These are phyloP conservation scores for Drosophila testacea DNA, from an alignment of 2,888 invertebrate genomes.

Conservation along the genomic window DNA sequence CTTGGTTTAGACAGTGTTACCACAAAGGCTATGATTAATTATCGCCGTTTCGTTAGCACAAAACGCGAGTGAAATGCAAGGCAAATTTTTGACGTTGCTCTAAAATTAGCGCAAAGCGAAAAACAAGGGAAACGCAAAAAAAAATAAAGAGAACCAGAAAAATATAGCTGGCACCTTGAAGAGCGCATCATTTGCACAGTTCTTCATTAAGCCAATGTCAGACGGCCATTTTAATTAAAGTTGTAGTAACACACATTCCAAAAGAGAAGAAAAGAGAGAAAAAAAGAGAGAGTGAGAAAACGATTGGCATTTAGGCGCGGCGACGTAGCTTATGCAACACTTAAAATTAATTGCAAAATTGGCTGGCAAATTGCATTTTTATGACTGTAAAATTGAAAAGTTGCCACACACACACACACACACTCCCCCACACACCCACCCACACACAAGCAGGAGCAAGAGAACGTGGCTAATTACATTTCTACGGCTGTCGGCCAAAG, in stretches of 20 bases:
- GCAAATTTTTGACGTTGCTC: constrained; percentile 56
- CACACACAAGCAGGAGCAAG: constrained; percentile 6
- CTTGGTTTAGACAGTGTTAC: constrained; percentile 39
- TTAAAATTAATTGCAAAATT: constrained; percentile 74
- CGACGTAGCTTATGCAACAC: constrained; percentile 65
- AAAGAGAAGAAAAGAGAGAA: background rate
- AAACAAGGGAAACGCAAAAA: background rate
- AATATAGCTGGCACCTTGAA: constrained; percentile 13
- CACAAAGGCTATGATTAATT: constrained; percentile 75
- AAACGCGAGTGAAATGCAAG: constrained; percentile 49
- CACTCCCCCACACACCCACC: constrained; percentile 21
- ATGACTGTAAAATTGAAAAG: constrained; percentile 76
- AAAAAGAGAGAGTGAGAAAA: background rate
- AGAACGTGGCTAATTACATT: constrained; percentile 71
- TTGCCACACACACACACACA: constrained; percentile 56
- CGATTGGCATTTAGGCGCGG: constrained; percentile 57
- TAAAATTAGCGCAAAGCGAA: constrained; percentile 53
- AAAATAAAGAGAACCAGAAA: background rate
- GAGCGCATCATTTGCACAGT: constrained; percentile 41
- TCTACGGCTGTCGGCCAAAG: constrained; percentile 62
- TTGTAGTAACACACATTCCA: constrained; percentile 32
- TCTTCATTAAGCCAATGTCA: constrained; percentile 32
- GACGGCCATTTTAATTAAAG: constrained; percentile 65
- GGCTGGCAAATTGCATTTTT: constrained; percentile 75
- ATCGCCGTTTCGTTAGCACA: constrained; percentile 63